A percentile compares a stretch with the other conserved stretches of the same genome.
phyloP scores from a whole-genome alignment of 2,888 invertebrate genomes.

The Cyclophora punctaria region DNA sequence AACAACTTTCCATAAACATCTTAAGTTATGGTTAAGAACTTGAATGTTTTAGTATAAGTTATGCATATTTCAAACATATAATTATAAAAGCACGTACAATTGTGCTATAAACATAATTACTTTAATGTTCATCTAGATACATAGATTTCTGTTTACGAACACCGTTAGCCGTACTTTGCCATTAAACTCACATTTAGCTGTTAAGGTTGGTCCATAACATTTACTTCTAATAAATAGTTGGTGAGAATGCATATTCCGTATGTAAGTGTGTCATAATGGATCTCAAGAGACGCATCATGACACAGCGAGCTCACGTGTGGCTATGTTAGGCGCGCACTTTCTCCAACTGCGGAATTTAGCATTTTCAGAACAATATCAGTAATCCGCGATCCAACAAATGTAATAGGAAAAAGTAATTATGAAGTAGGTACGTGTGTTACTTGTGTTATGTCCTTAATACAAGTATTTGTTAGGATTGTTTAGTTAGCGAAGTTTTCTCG shows the following conservation, averaged over 20 bases:
- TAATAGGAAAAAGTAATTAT: constrained; percentile 4
- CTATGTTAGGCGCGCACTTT: constrained; percentile 46
- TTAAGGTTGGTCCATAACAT: constrained; percentile 1
- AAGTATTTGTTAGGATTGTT: constrained; percentile 32
- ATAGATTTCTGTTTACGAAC: no score
- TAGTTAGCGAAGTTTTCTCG: constrained; percentile 41
- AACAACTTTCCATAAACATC: no score
- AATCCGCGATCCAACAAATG: not conserved
- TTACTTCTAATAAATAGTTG: constrained; percentile 9
- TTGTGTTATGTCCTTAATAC: constrained; percentile 7
- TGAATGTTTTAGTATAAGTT: no score
- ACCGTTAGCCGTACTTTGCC: no score
- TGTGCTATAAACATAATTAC: no score
- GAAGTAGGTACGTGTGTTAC: constrained; percentile 8
- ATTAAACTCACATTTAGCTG: no score
- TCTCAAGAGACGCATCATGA: constrained; percentile 30
- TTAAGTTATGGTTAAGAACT: no score
- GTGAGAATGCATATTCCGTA: constrained; percentile 14
- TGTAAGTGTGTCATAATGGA: constrained; percentile 31
- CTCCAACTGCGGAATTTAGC: constrained; percentile 31
- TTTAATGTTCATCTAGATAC: no score
- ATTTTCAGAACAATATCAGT: constrained; percentile 14
- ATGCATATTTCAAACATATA: no score
- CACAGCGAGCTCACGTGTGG: constrained; percentile 31
- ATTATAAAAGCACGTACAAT: no score